phyloP scores from a whole-genome alignment of 2,113 vertebrate species.

The Leucosticte australis region DNA sequence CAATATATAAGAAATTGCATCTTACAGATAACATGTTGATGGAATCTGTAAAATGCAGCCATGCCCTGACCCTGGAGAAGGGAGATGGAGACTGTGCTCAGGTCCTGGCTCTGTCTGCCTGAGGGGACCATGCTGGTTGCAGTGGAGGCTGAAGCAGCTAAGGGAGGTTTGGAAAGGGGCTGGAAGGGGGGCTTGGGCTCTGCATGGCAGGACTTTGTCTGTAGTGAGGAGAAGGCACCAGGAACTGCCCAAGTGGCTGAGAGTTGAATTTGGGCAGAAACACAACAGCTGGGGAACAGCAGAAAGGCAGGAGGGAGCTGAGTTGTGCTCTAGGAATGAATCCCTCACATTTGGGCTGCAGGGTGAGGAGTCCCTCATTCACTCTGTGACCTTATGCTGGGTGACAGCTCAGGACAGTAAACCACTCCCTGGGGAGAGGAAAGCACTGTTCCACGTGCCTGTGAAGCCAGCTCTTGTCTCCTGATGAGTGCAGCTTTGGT shows the following conservation, averaged over 20 bases:
- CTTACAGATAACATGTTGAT: background rate
- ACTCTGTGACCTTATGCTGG: background rate
- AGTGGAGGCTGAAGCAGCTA: background rate
- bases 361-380: background rate
- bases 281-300: background rate
- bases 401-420: background rate
- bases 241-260: accelerated
- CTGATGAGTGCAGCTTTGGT: background rate
- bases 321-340: background rate
- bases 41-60: background rate
- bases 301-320: background rate
- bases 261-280: background rate
- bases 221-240: background rate
- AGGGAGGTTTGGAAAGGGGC: background rate
- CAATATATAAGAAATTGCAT: background rate
- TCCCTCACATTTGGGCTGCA: too few relatives aligned
- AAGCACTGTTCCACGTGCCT: background rate
- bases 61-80: background rate
- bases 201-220: background rate
- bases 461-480: background rate
- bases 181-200: background rate
- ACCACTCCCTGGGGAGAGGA: background rate
- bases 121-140: accelerated
- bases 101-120: background rate
- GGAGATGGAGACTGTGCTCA: background rate